Evolutionary conservation across 2,797 vertebrate species (phyloP).

Genomic region (Myioborus melanocephalus): DNA sequence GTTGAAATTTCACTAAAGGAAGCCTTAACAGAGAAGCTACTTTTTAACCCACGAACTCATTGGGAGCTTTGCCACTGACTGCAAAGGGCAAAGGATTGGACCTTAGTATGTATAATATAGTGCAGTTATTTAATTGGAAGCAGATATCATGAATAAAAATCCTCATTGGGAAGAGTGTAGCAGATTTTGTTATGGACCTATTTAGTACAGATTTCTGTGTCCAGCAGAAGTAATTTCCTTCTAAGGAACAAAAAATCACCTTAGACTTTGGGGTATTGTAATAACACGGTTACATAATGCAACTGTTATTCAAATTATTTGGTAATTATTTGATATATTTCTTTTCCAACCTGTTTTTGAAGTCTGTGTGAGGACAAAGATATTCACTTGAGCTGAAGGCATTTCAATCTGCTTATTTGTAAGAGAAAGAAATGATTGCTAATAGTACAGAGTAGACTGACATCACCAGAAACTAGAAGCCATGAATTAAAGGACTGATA

Average conservation of each 20-base stretch:
- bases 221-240: background rate
- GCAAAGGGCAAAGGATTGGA: background rate
- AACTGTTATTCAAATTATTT: background rate
- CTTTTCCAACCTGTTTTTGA: background rate
- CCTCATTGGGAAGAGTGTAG: background rate
- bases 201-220: background rate
- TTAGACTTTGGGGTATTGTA: background rate
- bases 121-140: slow-evolving; percentile 42
- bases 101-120: background rate
- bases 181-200: background rate
- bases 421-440: background rate
- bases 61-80: slow-evolving; percentile 21
- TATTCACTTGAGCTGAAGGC: background rate
- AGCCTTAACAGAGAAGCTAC: background rate
- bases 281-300: background rate
- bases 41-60: slow-evolving; percentile 1
- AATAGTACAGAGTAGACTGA: background rate
- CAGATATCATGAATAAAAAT: slow-evolving; percentile 14
- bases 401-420: background rate
- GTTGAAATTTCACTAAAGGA: background rate
- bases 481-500: background rate
- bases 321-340: background rate
- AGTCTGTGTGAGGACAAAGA: background rate
- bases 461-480: background rate
- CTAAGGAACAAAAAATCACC: background rate